phyloP scores from a whole-genome alignment of 1,140 invertebrate genomes.

The Nymphalis io region DNA sequence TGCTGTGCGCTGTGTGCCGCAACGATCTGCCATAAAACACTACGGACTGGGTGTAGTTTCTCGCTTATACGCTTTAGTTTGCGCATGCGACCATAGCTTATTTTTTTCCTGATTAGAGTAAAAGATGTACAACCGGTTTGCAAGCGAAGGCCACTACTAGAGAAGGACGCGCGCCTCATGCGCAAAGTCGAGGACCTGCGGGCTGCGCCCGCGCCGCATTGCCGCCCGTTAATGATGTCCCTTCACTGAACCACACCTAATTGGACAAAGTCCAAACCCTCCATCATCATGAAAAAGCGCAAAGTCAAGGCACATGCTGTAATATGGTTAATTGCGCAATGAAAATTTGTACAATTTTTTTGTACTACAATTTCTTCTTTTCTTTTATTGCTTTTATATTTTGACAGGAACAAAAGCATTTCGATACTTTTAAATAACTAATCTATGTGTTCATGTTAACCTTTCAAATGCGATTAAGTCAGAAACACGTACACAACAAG shows the following conservation, averaged over 20 bases:
- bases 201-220: slow-evolving; percentile 45
- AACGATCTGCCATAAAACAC: slow-evolving; percentile 74
- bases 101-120: slow-evolving; percentile 78
- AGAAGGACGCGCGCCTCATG: slow-evolving; percentile 47
- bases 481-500: slow-evolving; percentile 64
- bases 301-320: slow-evolving; percentile 43
- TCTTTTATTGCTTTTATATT: too few relatives aligned
- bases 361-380: too few relatives aligned
- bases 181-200: slow-evolving; percentile 50
- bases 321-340: slow-evolving; percentile 50
- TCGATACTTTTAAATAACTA: too few relatives aligned
- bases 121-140: slow-evolving; percentile 76
- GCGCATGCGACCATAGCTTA: slow-evolving; percentile 63
- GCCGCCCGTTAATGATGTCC: slow-evolving; percentile 68
- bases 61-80: slow-evolving; percentile 73
- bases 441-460: slow-evolving; percentile 8
- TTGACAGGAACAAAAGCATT: too few relatives aligned
- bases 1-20: slow-evolving; percentile 55
- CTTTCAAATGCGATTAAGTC: slow-evolving; percentile 57
- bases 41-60: slow-evolving; percentile 58
- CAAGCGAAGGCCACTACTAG: slow-evolving; percentile 69
- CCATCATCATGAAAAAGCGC: slow-evolving; percentile 66
- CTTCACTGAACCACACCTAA: slow-evolving; percentile 69
- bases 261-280: slow-evolving; percentile 63
- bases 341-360: background rate